Conservation (phyloP, 2,797 vertebrate genomes). For the Cuniculus paca region DNA sequence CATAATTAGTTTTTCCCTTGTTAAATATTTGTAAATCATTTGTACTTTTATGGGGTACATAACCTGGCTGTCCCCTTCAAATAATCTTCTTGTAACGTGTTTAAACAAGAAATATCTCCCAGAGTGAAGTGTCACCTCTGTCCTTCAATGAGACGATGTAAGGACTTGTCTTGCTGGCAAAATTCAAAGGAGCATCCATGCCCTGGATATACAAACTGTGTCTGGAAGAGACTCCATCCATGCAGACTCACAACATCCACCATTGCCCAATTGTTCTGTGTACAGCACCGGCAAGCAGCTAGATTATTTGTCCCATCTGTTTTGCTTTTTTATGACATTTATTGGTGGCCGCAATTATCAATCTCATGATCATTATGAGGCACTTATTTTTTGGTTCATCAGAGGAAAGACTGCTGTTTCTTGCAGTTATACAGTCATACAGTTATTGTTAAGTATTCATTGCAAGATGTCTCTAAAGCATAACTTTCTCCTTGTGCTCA, state of each 20-base stretch:
- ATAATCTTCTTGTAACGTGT: conserved; percentile 85
- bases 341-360: background rate
- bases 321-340: background rate
- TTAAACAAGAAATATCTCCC: conserved; percentile 76
- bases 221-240: background rate
- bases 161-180: conserved; percentile 1
- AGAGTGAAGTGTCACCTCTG: background rate
- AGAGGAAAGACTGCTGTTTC: background rate
- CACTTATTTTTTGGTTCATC: conserved; percentile 42
- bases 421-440: background rate
- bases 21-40: conserved; percentile 91
- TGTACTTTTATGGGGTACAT: conserved; percentile 86
- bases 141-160: background rate
- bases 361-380: conserved; percentile 30
- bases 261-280: background rate
- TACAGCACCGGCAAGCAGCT: background rate
- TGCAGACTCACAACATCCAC: background rate
- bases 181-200: background rate
- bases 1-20: conserved; percentile 90
- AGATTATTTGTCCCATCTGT: background rate
- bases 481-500: background rate
- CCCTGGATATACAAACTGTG: accelerated
- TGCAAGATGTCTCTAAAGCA: background rate
- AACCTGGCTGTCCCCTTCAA: conserved; percentile 86
- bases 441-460: background rate